Base-by-base conservation (phyloP, 2,113 vertebrate genomes). In the Isichthys henryi region DNA sequence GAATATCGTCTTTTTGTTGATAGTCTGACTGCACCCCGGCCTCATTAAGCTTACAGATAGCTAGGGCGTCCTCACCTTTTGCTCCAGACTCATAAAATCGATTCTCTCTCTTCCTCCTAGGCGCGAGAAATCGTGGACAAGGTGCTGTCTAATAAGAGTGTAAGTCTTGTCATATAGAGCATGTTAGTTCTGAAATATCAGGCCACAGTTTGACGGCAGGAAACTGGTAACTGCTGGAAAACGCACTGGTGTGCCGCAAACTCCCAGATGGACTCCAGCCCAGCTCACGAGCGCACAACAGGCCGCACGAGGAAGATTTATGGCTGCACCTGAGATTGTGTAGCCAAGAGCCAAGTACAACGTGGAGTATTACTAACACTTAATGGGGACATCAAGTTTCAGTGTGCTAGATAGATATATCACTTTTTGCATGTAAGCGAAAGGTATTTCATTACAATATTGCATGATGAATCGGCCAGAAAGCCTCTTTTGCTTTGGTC, bases 121-220 rank as follows among this genome's bases (percentile, higher is more conserved):
- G 96, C 96, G 5, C 88, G 91, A 21, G 86, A 94, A 43, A 94
- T 97, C 52, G 70, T 96, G 80, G 93, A 96, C 53, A 96, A 96
- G 92, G 56, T 96, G 83, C 92, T 92, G n/a, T 90, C 93, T 31
- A 88, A 56, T 62, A 90, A 85, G 27, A 90, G 82, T 19, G 96
- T 97, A 91, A 95, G 96, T 95, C 19, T 90, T 39, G 74, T 49
- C 31, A 23, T 53, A 50, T 39, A 52, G 27, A 13, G 45, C 66
- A 17, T 82, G 46, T 53, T 31, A 53, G 46, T 88, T 27, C 27
- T 53, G 48, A 88, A 52, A 15, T 74, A 35, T 84, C 11, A n/a
- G 21, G 39, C 74, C 39, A 19, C 56, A 11, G 19, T 74, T 27
- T 23, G n/a, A 31, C 48, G n/a, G 70, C 74, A 39, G 48, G 49